phyloP scores from a whole-genome alignment of 2,113 vertebrate species.

The Callorhinus ursinus region DNA sequence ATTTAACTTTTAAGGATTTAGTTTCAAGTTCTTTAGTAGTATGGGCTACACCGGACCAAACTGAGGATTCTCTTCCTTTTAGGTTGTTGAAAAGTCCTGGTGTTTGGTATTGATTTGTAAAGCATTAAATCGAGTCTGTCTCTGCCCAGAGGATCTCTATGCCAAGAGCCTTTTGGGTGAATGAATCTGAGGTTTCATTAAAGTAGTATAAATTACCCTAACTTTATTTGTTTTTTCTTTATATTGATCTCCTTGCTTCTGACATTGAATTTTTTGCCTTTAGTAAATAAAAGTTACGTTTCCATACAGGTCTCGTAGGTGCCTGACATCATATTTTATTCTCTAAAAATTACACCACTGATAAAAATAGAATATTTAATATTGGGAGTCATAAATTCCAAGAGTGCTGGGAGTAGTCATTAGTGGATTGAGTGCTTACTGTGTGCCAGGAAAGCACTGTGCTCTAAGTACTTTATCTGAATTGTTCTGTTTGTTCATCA shows the following conservation, averaged over 20 bases:
- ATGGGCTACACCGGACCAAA: not conserved
- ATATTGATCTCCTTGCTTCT: not conserved
- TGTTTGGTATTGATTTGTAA: conserved; percentile 32
- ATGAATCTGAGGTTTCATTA: not conserved
- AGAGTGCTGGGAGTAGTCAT: not conserved
- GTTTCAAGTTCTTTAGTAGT: not conserved
- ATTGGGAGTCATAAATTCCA: not conserved
- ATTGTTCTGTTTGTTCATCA: not conserved
- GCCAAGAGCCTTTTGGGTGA: not conserved
- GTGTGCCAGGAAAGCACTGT: not conserved
- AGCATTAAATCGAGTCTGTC: not conserved
- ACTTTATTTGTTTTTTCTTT: not conserved
- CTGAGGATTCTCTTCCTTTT: not conserved
- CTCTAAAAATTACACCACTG: not conserved
- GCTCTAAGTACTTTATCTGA: not conserved
- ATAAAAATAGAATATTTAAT: conserved; percentile 23
- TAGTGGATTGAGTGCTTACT: not conserved
- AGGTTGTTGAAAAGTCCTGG: not conserved
- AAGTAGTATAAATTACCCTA: not conserved
- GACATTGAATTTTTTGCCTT: not conserved
- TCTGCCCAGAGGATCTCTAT: not conserved
- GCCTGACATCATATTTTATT: conserved; percentile 24
- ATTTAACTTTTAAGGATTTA: conserved; percentile 12
- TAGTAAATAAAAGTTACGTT: not conserved
- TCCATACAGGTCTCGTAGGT: not conserved